Evolutionary conservation across 2,888 invertebrate genomes (phyloP).

Genomic region (Dermolepida albohirtum): DNA sequence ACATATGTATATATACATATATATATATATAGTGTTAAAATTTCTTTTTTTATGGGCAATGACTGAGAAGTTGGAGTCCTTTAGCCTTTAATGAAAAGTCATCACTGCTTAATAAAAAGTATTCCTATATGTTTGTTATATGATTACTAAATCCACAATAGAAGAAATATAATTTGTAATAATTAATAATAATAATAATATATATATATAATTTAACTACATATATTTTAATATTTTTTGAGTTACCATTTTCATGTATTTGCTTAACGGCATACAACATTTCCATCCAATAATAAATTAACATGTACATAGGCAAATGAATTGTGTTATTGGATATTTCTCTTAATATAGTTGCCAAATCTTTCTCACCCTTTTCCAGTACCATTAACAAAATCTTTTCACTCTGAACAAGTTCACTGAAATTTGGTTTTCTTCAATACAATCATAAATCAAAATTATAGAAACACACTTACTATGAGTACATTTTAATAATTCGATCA

Average conservation of each 20-base stretch:
- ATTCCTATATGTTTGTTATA: no score
- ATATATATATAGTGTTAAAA: no score
- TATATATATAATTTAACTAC: no score
- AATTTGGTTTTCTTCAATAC: slow-evolving; percentile 8
- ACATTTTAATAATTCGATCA: slow-evolving; percentile 84
- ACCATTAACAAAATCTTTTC: slow-evolving; percentile 82
- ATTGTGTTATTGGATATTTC: slow-evolving; percentile 63
- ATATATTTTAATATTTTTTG: slow-evolving; percentile 18
- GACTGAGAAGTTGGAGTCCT: no score
- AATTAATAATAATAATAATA: no score
- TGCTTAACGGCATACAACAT: slow-evolving; percentile 92
- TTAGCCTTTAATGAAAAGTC: no score
- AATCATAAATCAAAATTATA: neutral
- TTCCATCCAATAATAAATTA: slow-evolving; percentile 92
- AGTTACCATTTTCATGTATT: slow-evolving; percentile 86
- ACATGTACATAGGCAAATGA: slow-evolving; percentile 77
- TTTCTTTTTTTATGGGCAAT: no score
- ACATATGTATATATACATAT: no score
- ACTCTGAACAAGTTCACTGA: slow-evolving; percentile 77
- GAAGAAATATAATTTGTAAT: no score
- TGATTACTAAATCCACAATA: no score
- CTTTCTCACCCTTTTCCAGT: slow-evolving; percentile 93
- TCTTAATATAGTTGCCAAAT: slow-evolving; percentile 81
- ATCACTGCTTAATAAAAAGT: no score
- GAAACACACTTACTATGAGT: slow-evolving; percentile 81